phyloP scores from a whole-genome alignment of 2,888 invertebrate species.

The Camptogramma bilineatum region DNA sequence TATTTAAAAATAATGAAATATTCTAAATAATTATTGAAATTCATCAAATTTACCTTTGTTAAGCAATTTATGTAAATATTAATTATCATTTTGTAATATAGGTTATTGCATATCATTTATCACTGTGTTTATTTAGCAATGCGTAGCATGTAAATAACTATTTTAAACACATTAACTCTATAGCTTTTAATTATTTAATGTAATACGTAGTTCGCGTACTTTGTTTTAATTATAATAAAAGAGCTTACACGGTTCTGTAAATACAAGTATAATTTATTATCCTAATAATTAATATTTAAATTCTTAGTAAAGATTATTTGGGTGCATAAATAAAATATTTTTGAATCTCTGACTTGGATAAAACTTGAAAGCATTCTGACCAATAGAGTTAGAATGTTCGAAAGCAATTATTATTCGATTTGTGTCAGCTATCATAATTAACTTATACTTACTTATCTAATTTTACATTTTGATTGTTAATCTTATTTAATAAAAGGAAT shows the following conservation, averaged over 20 bases:
- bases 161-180: constrained; percentile 16
- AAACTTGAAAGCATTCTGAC: too few relatives aligned
- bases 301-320: background rate
- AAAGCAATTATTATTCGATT: too few relatives aligned
- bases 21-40: background rate
- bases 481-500: too few relatives aligned
- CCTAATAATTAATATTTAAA: background rate
- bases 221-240: background rate
- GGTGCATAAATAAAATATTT: too few relatives aligned
- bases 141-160: constrained; percentile 42
- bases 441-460: too few relatives aligned
- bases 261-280: background rate
- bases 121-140: constrained; percentile 29
- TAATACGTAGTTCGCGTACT: constrained; percentile 19
- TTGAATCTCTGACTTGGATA: too few relatives aligned
- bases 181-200: constrained; percentile 14
- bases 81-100: constrained; percentile 2
- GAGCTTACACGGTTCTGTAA: background rate
- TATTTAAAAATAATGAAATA: background rate
- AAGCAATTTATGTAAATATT: constrained; percentile 3
- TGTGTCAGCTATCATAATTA: too few relatives aligned
- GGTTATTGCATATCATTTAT: constrained; percentile 35
- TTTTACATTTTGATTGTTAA: too few relatives aligned
- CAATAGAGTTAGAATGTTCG: too few relatives aligned
- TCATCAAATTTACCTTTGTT: background rate